A percentile compares a stretch with the other conserved stretches of the same genome.
Evolutionary conservation across 2,113 vertebrate species (phyloP).

Genomic region (Daboia siamensis): DNA sequence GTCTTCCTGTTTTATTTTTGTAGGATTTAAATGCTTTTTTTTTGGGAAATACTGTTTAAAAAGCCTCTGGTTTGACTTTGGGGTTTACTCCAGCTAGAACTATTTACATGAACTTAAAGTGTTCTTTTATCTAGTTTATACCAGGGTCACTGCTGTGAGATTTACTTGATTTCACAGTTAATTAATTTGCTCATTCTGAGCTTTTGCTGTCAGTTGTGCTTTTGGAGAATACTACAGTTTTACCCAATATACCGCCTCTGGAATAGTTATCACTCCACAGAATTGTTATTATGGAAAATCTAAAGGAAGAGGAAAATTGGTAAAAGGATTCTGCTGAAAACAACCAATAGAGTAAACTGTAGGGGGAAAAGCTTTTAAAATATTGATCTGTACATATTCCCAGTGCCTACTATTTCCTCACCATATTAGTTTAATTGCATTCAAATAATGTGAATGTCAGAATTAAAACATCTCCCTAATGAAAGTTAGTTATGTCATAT

Average conservation of each 20-base stretch:
- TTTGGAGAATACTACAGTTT: conserved; percentile 59
- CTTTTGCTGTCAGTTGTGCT: conserved; percentile 42
- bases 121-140: conserved; percentile 51
- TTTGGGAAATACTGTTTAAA: conserved; percentile 34
- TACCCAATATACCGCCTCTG: conserved; percentile 59
- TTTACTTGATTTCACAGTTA: conserved; percentile 70
- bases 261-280: conserved; percentile 70
- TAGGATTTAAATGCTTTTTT: background rate
- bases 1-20: background rate
- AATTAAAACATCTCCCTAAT: background rate
- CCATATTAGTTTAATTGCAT: conserved; percentile 3
- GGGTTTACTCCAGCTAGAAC: conserved; percentile 46
- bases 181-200: conserved; percentile 71
- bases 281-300: conserved; percentile 65
- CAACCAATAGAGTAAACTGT: conserved; percentile 22
- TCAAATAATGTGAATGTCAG: background rate
- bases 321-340: conserved; percentile 54
- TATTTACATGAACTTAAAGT: conserved; percentile 46
- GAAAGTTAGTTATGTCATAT: background rate
- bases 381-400: conserved; percentile 24
- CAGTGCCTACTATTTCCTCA: conserved; percentile 2
- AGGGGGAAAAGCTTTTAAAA: conserved; percentile 7
- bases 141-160: conserved; percentile 65
- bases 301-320: conserved; percentile 59
- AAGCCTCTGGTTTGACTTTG: conserved; percentile 16